Evolutionary conservation across 2,113 vertebrate genomes (phyloP).

Genomic region (Seriola aureovittata): DNA sequence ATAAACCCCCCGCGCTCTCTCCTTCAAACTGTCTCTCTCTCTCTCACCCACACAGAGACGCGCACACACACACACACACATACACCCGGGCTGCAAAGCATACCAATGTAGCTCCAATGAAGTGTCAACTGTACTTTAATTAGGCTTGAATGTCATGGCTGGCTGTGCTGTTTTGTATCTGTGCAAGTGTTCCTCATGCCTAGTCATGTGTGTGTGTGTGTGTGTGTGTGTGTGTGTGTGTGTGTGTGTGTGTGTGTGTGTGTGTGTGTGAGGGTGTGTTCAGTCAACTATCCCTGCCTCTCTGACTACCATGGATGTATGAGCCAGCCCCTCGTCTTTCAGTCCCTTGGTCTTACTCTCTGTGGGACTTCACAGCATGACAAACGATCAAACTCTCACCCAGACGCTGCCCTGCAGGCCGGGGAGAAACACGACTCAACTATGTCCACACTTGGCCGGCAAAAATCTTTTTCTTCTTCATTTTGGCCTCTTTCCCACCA

Average conservation of each 20-base stretch:
- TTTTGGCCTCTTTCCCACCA: slow-evolving; percentile 7
- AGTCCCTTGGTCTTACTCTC: slow-evolving; percentile 3
- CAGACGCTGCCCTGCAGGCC: slow-evolving; percentile 1
- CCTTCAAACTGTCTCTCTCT: too few relatives aligned
- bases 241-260: slow-evolving; percentile 11
- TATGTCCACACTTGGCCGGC: background rate
- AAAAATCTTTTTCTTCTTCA: background rate
- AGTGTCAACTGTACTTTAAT: slow-evolving; percentile 65
- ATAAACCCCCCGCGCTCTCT: too few relatives aligned
- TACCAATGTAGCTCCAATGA: slow-evolving; percentile 54
- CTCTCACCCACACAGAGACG: too few relatives aligned
- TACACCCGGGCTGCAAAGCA: slow-evolving; percentile 38
- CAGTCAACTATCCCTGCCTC: slow-evolving; percentile 22
- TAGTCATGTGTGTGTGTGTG: background rate
- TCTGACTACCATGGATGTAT: slow-evolving; percentile 38
- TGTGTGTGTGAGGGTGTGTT: slow-evolving; percentile 20
- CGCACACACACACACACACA: background rate
- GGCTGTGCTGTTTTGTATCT: slow-evolving; percentile 4
- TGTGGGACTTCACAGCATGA: slow-evolving; percentile 33
- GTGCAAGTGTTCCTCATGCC: background rate
- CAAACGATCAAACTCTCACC: slow-evolving; percentile 39
- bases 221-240: slow-evolving; percentile 5
- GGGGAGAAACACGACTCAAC: slow-evolving; percentile 10
- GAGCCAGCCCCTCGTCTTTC: slow-evolving; percentile 6
- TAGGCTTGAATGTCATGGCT: slow-evolving; percentile 48